These are phyloP conservation scores for Drosophila tani DNA, from an alignment of 1,140 invertebrate genomes.

Conservation along the genomic window DNA sequence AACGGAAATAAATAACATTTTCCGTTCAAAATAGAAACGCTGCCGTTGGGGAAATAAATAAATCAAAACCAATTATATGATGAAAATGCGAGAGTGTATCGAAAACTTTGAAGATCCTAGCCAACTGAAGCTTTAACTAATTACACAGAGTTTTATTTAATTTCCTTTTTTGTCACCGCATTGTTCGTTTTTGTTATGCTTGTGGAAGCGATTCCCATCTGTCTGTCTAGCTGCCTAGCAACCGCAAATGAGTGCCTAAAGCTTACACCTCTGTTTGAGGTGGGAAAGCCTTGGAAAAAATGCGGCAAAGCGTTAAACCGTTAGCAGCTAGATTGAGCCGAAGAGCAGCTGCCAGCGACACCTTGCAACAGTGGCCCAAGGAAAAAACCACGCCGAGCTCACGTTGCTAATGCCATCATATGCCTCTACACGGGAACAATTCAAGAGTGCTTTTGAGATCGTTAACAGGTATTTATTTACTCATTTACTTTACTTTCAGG, in stretches of 20 bases:
- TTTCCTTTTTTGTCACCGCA: conserved; percentile 5
- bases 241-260: conserved; percentile 61
- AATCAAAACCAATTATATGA: conserved; percentile 28
- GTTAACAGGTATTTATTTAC: background rate
- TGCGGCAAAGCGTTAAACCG: conserved; percentile 66
- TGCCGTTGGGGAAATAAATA: conserved; percentile 18
- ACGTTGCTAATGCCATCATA: conserved; percentile 66
- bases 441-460: too few species aligned
- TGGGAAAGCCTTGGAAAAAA: conserved; percentile 35
- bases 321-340: conserved; percentile 65
- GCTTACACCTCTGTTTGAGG: conserved; percentile 20
- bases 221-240: conserved; percentile 43
- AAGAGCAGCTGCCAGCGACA: conserved; percentile 76
- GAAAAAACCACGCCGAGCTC: conserved; percentile 42
- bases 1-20: conserved; percentile 40
- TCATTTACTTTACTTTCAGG: background rate
- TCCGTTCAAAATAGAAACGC: conserved; percentile 7
- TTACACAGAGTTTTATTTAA: conserved; percentile 15
- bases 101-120: conserved; percentile 4
- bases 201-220: conserved; percentile 4
- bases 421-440: background rate
- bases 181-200: conserved; percentile 8
- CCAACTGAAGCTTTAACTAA: conserved; percentile 11
- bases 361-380: conserved; percentile 63
- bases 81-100: background rate